Conservation (phyloP, 2,797 vertebrate species). For the Hephaestus fuliginosus region DNA sequence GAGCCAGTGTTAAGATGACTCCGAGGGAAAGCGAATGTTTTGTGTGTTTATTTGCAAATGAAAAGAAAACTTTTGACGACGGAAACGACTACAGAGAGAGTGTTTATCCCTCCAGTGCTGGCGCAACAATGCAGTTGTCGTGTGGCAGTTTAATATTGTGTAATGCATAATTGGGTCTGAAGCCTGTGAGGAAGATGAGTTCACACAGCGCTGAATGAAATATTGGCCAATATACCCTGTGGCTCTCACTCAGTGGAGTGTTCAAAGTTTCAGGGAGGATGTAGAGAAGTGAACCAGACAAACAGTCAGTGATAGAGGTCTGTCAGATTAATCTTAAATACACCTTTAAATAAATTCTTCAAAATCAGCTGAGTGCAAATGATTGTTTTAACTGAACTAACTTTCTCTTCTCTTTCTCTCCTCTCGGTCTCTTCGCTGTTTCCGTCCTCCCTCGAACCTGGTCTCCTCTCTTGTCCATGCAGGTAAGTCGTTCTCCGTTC, state of each 20-base stretch:
- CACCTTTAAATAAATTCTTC: background rate
- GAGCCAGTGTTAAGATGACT: background rate
- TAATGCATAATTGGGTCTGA: conserved; percentile 51
- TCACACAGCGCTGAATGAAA: conserved; percentile 33
- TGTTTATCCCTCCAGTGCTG: background rate
- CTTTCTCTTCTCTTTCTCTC: background rate
- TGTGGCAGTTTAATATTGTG: conserved; percentile 49
- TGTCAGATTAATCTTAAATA: background rate
- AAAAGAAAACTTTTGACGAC: background rate
- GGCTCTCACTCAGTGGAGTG: conserved; percentile 18
- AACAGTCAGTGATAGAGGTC: background rate
- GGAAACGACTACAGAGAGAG: background rate
- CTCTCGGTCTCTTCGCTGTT: background rate
- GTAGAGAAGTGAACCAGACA: background rate
- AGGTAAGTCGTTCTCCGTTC: conserved; percentile 50
- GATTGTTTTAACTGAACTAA: conserved; percentile 3
- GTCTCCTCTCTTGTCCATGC: background rate
- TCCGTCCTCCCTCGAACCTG: background rate
- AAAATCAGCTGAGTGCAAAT: background rate
- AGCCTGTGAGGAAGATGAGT: conserved; percentile 54
- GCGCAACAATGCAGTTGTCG: conserved; percentile 37
- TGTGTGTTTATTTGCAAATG: background rate
- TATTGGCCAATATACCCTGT: conserved; percentile 20
- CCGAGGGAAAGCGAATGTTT: background rate
- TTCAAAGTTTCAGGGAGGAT: background rate